Evolutionary conservation across 2,888 invertebrate species (phyloP).

Genomic region (Orthosia cruda): DNA sequence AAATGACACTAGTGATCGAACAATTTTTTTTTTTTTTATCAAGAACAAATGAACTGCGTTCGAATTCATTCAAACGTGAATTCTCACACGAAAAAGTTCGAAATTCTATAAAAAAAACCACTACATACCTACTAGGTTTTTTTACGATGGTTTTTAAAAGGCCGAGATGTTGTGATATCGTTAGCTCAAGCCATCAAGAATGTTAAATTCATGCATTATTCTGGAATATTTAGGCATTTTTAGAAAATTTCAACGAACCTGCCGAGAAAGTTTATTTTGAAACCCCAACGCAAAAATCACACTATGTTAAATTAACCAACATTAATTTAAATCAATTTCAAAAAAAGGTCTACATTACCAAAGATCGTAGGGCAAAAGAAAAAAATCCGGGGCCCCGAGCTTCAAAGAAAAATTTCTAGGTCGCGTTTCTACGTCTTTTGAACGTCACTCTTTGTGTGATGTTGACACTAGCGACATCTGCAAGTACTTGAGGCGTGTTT

Average conservation of each 20-base stretch:
- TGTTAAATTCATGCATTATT: background rate
- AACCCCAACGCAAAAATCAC: constrained; percentile 10
- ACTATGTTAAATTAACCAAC: constrained; percentile 50
- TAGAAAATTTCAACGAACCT: background rate
- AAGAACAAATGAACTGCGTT: too few relatives aligned
- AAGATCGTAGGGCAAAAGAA: constrained; percentile 40
- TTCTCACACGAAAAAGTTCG: too few relatives aligned
- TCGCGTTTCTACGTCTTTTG: constrained; percentile 60
- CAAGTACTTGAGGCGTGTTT: constrained; percentile 41
- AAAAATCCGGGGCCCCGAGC: constrained; percentile 15
- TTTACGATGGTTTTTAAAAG: too few relatives aligned
- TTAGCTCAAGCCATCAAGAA: background rate
- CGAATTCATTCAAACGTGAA: too few relatives aligned
- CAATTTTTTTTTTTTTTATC: too few relatives aligned
- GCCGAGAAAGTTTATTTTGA: background rate
- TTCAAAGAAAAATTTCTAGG: constrained; percentile 63
- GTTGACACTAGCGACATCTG: constrained; percentile 62
- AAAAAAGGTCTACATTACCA: constrained; percentile 57
- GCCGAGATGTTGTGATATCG: too few relatives aligned
- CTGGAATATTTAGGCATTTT: background rate
- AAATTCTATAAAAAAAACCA: too few relatives aligned
- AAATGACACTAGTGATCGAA: too few relatives aligned
- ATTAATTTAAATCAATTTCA: constrained; percentile 44
- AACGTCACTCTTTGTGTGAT: constrained; percentile 54
- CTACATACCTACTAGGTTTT: too few relatives aligned